phyloP scores from a whole-genome alignment of 1,140 invertebrate genomes.

The Hestina assimilis region DNA sequence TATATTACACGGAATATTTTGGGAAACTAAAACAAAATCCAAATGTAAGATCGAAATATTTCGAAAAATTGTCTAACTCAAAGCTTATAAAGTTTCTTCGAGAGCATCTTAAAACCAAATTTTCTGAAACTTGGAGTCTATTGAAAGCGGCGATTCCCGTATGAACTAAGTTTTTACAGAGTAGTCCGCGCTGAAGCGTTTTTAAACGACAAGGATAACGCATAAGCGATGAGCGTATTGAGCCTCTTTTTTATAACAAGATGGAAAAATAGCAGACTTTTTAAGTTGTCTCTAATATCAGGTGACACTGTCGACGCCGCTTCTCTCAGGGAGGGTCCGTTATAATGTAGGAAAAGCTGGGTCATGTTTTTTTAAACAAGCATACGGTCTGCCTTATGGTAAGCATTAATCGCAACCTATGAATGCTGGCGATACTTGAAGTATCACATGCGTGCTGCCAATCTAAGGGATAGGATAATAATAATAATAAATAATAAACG shows the following conservation, averaged over 20 bases:
- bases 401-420: too few relatives aligned
- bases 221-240: constrained; percentile 1
- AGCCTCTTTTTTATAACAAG: not conserved
- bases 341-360: too few relatives aligned
- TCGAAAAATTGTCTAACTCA: constrained; percentile 7
- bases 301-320: too few relatives aligned
- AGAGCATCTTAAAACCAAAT: constrained; percentile 32
- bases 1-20: too few relatives aligned
- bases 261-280: not conserved
- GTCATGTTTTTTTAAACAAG: too few relatives aligned
- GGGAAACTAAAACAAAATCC: not conserved
- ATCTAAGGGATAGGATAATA: too few relatives aligned
- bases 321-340: too few relatives aligned
- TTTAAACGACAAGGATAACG: constrained; percentile 2
- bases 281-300: too few relatives aligned
- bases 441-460: too few relatives aligned
- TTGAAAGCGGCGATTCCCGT: constrained; percentile 5
- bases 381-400: too few relatives aligned
- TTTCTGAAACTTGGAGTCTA: constrained; percentile 16
- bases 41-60: constrained; percentile 13
- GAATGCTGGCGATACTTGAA: too few relatives aligned
- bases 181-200: constrained; percentile 11
- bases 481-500: too few relatives aligned
- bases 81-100: constrained; percentile 18
- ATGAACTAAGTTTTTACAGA: constrained; percentile 24